Percentiles rank a stretch among this genome's conserved stretches.
These are phyloP conservation scores for Trachymyrmex cornetzi DNA, from an alignment of 1,140 invertebrate genomes.

Conservation along the genomic window DNA sequence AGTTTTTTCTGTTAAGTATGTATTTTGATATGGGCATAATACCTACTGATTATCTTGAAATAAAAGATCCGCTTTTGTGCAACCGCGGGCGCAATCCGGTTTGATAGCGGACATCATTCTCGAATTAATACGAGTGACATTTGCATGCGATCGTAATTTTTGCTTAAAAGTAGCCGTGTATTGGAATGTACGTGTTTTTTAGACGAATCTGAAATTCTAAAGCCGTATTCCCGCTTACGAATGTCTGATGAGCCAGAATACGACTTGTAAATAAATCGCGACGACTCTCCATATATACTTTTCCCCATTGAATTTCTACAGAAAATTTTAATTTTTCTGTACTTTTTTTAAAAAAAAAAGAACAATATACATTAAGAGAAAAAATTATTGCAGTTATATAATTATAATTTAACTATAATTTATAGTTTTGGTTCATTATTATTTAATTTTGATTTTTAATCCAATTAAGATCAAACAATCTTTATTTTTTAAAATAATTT, in stretches of 20 bases:
- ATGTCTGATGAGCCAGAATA: neutral
- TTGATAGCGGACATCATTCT: neutral
- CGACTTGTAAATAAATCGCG: neutral
- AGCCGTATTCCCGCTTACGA: neutral
- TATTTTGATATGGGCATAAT: neutral
- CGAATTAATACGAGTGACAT: constrained; percentile 16
- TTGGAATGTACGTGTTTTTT: constrained; percentile 3
- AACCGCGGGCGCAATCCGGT: neutral
- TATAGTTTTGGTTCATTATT: no score
- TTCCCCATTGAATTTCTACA: neutral
- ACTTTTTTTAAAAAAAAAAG: no score
- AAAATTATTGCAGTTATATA: no score
- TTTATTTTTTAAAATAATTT: no score
- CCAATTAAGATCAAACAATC: no score
- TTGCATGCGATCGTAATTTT: constrained; percentile 12
- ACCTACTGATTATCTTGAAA: constrained; percentile 1
- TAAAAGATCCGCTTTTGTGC: constrained; percentile 1
- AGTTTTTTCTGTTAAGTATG: neutral
- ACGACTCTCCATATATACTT: neutral
- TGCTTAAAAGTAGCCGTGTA: neutral
- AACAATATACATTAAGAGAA: no score
- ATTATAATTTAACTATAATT: no score
- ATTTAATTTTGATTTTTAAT: no score
- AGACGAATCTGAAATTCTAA: neutral
- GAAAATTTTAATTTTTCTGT: neutral